Conservation (phyloP, 2,113 vertebrate species). For the Passer domesticus region DNA sequence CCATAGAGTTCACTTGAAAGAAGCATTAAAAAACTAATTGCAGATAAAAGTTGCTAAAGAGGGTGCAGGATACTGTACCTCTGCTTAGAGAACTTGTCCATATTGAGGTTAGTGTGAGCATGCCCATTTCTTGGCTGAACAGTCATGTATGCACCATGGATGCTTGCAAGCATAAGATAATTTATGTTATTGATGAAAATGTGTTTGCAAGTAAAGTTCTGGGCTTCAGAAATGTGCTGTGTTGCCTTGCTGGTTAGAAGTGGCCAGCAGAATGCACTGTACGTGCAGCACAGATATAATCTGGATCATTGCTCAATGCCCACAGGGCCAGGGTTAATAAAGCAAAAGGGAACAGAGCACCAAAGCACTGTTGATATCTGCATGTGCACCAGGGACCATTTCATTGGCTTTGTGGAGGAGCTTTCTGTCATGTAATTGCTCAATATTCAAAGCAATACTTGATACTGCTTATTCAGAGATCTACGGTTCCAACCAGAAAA, state of each 20-base stretch:
- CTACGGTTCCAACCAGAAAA: background rate
- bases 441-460: constrained; percentile 30
- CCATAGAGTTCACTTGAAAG: background rate
- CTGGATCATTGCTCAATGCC: constrained; percentile 37
- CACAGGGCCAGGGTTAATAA: constrained; percentile 36
- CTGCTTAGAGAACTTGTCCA: background rate
- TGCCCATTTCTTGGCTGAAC: background rate
- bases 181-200: background rate
- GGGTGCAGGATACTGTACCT: background rate
- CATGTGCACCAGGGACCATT: constrained; percentile 15
- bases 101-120: background rate
- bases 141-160: background rate
- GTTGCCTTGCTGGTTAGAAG: background rate
- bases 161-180: background rate
- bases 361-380: constrained; percentile 15
- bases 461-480: background rate
- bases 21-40: background rate
- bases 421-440: constrained; percentile 42
- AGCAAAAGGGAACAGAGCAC: constrained; percentile 44
- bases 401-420: background rate
- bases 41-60: background rate
- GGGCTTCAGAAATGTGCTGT: background rate
- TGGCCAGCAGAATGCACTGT: constrained; percentile 31
- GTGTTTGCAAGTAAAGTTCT: background rate
- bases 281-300: background rate